Evolutionary conservation across 2,797 vertebrate species (phyloP), one percentile per base, ranked within the genome.

Genomic region (Dallia pectoralis): DNA sequence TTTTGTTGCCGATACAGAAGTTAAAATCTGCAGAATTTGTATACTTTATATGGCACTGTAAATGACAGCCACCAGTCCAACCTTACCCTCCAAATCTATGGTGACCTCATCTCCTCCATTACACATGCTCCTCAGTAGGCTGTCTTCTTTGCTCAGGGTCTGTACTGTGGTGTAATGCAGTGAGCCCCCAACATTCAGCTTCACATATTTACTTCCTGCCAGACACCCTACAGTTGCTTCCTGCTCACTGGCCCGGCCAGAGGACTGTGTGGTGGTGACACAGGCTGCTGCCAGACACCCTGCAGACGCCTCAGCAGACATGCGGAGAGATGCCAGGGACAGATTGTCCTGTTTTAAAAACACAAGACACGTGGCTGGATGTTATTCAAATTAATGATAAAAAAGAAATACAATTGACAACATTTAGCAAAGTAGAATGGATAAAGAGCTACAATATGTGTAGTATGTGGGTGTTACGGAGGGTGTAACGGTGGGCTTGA

Each of bases 151-250:
- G 79, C 93, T 94, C 71, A 96, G 90, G 1, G 95, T 97, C 86
- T 96, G 96, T 79, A 96, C 91, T 0, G 96, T 97, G 53, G 96
- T 97, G 85, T 95, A 97, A 90, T 96, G 94, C 79, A 97, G 89
- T 0, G 95, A 94, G 74, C 95, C 95, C 2, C 96, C 95, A 74
- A 97, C 96, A 22, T 97, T 97, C 73, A 97, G 87, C 85, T 97
- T 96, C 84, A 97, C 92, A 30, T 96, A 96, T 84, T 95, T 96
- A 89, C 94, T 96, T 70, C 94, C 93, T 14, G 92, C 81, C 74
- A 95, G 88, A 74, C 89, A 87, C 4, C 72, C 81, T 66, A 71
- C 85, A 32, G 79, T 67, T 56, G 79, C 70, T 66, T 86, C 85
- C 69, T 86, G 85, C 4, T 90, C 90, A 0, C 82, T 83, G 79